These are phyloP conservation scores for Xestia rhomboidea DNA, from an alignment of 2,888 invertebrate genomes.

Conservation along the genomic window DNA sequence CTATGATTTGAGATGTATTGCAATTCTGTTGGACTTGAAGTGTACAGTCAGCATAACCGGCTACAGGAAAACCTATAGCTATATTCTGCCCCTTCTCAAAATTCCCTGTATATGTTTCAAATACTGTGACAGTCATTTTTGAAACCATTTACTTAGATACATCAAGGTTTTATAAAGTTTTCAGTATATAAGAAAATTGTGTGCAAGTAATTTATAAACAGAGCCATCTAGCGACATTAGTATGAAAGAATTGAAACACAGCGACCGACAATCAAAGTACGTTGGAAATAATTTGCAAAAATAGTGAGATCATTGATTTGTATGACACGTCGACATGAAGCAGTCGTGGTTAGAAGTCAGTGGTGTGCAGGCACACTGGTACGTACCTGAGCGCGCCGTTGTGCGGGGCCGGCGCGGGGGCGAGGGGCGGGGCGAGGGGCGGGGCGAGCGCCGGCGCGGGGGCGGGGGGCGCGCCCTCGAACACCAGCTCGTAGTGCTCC, in stretches of 20 bases:
- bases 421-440: constrained; percentile 15
- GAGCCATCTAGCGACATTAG: not conserved
- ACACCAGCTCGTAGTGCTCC: constrained; percentile 91
- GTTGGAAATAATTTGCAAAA: not conserved
- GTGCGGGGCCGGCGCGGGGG: constrained; percentile 44
- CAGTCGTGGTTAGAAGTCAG: constrained; percentile 25
- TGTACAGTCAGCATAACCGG: not conserved
- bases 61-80: not conserved
- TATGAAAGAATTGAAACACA: not conserved
- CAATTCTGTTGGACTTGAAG: not conserved
- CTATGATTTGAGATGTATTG: not conserved
- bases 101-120: not conserved
- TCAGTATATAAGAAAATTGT: not conserved
- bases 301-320: not conserved
- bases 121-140: not conserved
- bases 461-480: constrained; percentile 65
- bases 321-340: not conserved
- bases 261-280: not conserved
- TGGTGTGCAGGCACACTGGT: constrained; percentile 45
- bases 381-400: constrained; percentile 75
- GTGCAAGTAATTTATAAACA: not conserved
- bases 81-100: not conserved
- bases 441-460: constrained; percentile 19
- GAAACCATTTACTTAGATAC: not conserved
- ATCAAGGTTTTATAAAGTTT: not conserved